phyloP scores from a whole-genome alignment of 2,888 invertebrate species.

The Stictocephala bisonia region DNA sequence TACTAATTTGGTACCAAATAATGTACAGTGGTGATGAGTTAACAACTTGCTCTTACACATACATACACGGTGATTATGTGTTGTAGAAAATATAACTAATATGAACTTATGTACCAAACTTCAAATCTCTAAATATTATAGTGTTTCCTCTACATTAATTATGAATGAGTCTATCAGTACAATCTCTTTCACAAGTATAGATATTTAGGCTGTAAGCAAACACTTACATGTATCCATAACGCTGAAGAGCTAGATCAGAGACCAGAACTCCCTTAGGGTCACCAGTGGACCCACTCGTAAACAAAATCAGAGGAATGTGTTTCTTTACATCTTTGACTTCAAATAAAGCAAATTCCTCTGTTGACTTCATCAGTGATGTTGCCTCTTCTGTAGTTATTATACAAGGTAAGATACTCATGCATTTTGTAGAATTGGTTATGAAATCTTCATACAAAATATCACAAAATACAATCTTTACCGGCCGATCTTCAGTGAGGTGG shows the following conservation, averaged over 20 bases:
- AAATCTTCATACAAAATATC: background rate
- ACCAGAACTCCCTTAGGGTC: conserved; percentile 9
- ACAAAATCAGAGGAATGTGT: conserved; percentile 4
- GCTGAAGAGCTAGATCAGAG: conserved; percentile 5
- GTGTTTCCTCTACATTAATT: too few species aligned
- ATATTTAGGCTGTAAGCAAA: too few species aligned
- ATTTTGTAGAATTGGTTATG: background rate
- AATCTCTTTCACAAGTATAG: too few species aligned
- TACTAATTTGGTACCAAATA: too few species aligned
- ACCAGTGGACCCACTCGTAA: conserved; percentile 18
- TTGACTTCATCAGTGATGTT: background rate
- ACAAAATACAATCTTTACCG: background rate
- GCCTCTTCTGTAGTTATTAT: background rate
- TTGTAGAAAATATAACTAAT: too few species aligned
- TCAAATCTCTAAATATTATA: too few species aligned
- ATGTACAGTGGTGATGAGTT: too few species aligned
- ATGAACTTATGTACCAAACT: too few species aligned
- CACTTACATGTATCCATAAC: conserved; percentile 24
- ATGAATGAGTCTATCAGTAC: too few species aligned
- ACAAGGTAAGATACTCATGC: background rate
- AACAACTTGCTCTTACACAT: too few species aligned
- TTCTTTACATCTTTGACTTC: conserved; percentile 10
- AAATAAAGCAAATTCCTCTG: background rate
- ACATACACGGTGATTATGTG: too few species aligned
- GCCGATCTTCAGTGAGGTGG: background rate